phyloP scores from a whole-genome alignment of 2,888 invertebrate genomes.

The Cyclophora punctaria region DNA sequence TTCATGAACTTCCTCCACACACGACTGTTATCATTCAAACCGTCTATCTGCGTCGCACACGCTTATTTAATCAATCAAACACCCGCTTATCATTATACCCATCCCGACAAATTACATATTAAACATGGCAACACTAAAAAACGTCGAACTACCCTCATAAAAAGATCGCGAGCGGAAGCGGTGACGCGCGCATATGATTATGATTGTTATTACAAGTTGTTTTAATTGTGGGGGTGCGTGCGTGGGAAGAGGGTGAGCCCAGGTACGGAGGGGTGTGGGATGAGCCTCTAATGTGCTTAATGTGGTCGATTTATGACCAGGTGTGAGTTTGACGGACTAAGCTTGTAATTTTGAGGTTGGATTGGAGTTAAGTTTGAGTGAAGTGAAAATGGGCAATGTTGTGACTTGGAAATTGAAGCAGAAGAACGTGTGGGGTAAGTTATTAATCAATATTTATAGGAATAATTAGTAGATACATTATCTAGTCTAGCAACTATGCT shows the following conservation, averaged over 20 bases:
- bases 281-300: slow-evolving; percentile 53
- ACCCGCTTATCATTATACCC: slow-evolving; percentile 56
- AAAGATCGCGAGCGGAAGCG: slow-evolving; percentile 46
- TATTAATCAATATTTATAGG: too few relatives aligned
- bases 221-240: slow-evolving; percentile 46
- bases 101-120: slow-evolving; percentile 71
- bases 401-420: too few relatives aligned
- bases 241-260: slow-evolving; percentile 52
- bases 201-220: slow-evolving; percentile 64
- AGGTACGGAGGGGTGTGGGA: slow-evolving; percentile 51
- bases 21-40: slow-evolving; percentile 46
- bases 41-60: slow-evolving; percentile 59
- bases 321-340: slow-evolving; percentile 31
- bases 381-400: too few relatives aligned
- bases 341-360: background rate
- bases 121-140: slow-evolving; percentile 59
- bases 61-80: slow-evolving; percentile 71
- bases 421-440: too few relatives aligned
- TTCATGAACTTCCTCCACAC: slow-evolving; percentile 3
- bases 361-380: slow-evolving; percentile 1
- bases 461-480: too few relatives aligned
- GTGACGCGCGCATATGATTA: slow-evolving; percentile 59
- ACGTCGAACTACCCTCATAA: slow-evolving; percentile 49
- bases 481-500: too few relatives aligned
- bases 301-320: slow-evolving; percentile 44